Evolutionary conservation across 2,797 vertebrate genomes (phyloP), one percentile per base, ranked within the genome.

Genomic region (Xerus rutilus): DNA sequence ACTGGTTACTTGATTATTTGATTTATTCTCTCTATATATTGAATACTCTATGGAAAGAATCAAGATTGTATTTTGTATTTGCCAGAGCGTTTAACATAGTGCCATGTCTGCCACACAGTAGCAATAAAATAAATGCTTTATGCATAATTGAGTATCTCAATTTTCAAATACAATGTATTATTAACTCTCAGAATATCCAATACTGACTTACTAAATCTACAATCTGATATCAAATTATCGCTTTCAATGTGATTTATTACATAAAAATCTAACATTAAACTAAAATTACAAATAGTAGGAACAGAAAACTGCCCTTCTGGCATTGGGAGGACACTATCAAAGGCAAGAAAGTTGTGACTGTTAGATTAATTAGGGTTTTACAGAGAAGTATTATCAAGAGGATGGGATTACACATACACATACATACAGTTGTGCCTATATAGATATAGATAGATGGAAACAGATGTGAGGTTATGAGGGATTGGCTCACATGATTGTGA

Each of bases 41-140:
- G 87, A 81, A 49, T 20, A 74, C 4, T 64, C 18, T 93, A 11
- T 35, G 81, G 65, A 74, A 81, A 81, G 47, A 76, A 77, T 82
- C n/a, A 89, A n/a, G 23, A 74, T 35, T 72, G 5, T 65, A 59
- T 76, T 84, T 93, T 89, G 54, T 86, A 54, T 96, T 95, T 94
- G 30, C 9, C 21, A 35, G 45, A 93, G 65, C 12, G 78, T 86
- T 93, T 92, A 89, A 17, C 21, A 81, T 78, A 82, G 14, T 45
- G 21, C 25, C 30, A 21, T 20, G 2, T 49, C 30, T 96, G 25
- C 3, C 21, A 74, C 11, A 39, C 76, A 45, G 9, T 84, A 74
- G 35, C 39, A 35, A 65, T 62, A 77, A 91, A 84, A 35, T 67
- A 62, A 83, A 49, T 84, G n/a, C 62, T 72, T 79, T 85, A 85